Evolutionary conservation across 2,797 vertebrate species (phyloP), one percentile per base, ranked within the genome.

Genomic region (Gadopsis bispinosus): DNA sequence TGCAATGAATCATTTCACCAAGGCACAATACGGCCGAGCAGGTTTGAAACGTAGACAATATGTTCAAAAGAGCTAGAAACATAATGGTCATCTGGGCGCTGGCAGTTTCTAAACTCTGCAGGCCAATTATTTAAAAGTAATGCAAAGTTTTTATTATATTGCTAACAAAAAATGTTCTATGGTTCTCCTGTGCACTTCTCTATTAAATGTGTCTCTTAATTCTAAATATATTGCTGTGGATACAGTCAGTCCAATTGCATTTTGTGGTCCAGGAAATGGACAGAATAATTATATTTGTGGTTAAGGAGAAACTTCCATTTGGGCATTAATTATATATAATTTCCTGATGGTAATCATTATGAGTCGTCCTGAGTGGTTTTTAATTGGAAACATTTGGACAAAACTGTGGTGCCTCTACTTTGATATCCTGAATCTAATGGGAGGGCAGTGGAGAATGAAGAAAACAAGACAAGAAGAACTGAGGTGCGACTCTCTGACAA

Each of bases 311-410:
- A 83, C 45, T 61, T 80, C 69, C 69, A 54, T 66, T 53, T 54
- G 69, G 61, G 5, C 74, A 80, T 83, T 81, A 81, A 89, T 89
- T 78, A 88, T 87, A 87, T 61, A 73, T 60, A 58, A 73, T 85
- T 83, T 88, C 83, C 83, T 78, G 66, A 58, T 77, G 60, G 69
- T 7, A 66, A 71, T 63, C 76, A 71, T 84, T 80, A 73, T 0
- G 20, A 54, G 56, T 19, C 16, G 48, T 43, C 66, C 29, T 69
- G 26, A 83, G 73, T 87, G 81, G 5, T 80, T 79, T 87, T 82
- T 84, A 84, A 88, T 84, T 73, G 81, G 31, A 76, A 77, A 79
- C 60, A 77, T 56, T 45, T 67, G 60, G 26, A 16, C 2, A 71
- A 53, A 66, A 51, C 20, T 43, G 22, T 35, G 43, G 3, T 39